Percentiles rank a stretch among this genome's conserved stretches.
These are phyloP conservation scores for Notolepis coatsorum DNA, from an alignment of 2,797 vertebrate species.

Conservation along the genomic window DNA sequence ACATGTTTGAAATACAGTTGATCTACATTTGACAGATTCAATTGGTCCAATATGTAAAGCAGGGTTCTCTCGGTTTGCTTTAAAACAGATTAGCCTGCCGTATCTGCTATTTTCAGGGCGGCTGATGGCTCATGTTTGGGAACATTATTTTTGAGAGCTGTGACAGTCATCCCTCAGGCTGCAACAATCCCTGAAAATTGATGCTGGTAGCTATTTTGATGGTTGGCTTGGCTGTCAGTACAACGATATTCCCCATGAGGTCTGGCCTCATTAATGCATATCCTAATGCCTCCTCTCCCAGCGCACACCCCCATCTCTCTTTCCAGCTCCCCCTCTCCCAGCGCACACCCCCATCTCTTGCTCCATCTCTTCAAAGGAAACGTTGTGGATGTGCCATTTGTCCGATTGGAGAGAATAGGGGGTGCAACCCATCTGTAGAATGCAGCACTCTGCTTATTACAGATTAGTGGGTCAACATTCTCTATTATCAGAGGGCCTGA, in stretches of 20 bases:
- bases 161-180: slow-evolving; percentile 11
- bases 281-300: background rate
- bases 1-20: background rate
- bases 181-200: slow-evolving; percentile 5
- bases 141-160: background rate
- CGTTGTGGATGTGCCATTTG: slow-evolving; percentile 47
- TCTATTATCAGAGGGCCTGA: slow-evolving; percentile 72
- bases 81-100: background rate
- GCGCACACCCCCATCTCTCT: background rate
- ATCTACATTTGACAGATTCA: background rate
- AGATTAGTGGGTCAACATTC: slow-evolving; percentile 77
- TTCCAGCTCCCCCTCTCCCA: background rate
- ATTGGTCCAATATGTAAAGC: background rate
- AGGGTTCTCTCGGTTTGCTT: background rate
- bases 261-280: background rate
- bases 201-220: slow-evolving; percentile 15
- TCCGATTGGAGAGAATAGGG: slow-evolving; percentile 43
- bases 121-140: background rate
- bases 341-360: background rate
- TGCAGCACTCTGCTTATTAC: slow-evolving; percentile 74
- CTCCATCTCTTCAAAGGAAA: slow-evolving; percentile 19
- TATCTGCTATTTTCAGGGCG: background rate
- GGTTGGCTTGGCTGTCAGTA: slow-evolving; percentile 5
- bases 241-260: slow-evolving; percentile 1
- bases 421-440: slow-evolving; percentile 46